These are phyloP conservation scores for Frankliniella intonsa DNA, from an alignment of 2,888 invertebrate species.

Conservation along the genomic window DNA sequence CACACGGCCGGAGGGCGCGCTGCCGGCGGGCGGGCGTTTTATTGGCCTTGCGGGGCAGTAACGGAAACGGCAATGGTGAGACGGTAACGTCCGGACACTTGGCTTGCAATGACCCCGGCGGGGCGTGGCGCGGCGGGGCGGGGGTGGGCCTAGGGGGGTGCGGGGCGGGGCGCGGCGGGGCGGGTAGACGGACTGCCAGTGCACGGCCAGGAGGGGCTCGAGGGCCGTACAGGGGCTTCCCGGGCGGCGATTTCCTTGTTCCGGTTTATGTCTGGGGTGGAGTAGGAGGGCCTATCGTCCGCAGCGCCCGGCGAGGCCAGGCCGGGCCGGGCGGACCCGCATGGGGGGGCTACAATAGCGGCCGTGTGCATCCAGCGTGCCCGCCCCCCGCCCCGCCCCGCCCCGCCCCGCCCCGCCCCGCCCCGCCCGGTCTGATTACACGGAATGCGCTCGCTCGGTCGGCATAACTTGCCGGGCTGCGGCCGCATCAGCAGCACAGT, in stretches of 20 bases:
- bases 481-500: no score
- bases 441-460: neutral
- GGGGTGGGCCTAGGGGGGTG: neutral
- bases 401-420: neutral
- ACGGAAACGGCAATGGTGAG: conserved; percentile 24
- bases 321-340: neutral
- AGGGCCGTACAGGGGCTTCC: neutral
- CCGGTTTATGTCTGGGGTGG: conserved; percentile 20
- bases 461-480: neutral
- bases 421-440: neutral
- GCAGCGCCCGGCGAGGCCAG: neutral
- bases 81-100: conserved; percentile 24
- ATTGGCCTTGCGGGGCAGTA: conserved; percentile 22
- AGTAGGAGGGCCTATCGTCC: neutral
- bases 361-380: neutral
- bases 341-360: no score
- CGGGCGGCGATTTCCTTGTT: conserved; percentile 6
- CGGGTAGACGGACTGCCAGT: neutral
- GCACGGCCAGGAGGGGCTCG: neutral
- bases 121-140: neutral
- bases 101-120: conserved; percentile 20
- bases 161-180: neutral
- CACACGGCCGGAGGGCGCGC: no score
- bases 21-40: neutral
- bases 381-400: neutral